Evolutionary conservation across 2,113 vertebrate genomes (phyloP).

Genomic region (Sakesphorus luctuosus): DNA sequence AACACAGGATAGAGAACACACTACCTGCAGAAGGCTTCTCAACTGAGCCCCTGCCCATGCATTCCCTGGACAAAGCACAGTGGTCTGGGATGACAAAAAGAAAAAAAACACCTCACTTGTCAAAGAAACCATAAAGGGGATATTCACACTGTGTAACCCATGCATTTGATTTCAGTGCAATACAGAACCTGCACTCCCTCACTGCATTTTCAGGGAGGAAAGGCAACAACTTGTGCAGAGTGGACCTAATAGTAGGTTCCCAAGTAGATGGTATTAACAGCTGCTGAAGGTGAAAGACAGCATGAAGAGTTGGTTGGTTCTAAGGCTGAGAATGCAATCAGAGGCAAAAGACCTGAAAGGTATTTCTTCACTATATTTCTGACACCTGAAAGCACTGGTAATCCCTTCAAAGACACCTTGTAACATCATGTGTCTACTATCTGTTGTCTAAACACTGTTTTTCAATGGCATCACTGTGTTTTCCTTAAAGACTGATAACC

Average conservation of each 20-base stretch:
- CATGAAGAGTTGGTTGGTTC: background rate
- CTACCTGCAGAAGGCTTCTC: background rate
- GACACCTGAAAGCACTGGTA: background rate
- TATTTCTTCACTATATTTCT: background rate
- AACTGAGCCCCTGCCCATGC: background rate
- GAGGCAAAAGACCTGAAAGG: background rate
- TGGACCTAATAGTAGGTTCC: background rate
- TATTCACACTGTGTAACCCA: background rate
- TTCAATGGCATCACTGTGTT: background rate
- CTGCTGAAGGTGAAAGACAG: background rate
- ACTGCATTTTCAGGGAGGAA: background rate
- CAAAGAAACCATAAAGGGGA: background rate
- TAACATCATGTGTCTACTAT: background rate
- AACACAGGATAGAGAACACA: background rate
- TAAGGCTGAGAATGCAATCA: background rate
- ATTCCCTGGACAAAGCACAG: background rate
- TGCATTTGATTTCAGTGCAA: background rate
- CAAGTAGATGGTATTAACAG: background rate
- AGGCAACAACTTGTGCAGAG: background rate
- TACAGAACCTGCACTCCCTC: background rate
- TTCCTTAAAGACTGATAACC: background rate
- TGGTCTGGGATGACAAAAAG: background rate
- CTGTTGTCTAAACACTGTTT: background rate
- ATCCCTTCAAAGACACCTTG: background rate
- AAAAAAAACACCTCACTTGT: rapidly evolving